Conservation (phyloP, 1,140 invertebrate species). For the Pseudomyrmex cubaensis region DNA sequence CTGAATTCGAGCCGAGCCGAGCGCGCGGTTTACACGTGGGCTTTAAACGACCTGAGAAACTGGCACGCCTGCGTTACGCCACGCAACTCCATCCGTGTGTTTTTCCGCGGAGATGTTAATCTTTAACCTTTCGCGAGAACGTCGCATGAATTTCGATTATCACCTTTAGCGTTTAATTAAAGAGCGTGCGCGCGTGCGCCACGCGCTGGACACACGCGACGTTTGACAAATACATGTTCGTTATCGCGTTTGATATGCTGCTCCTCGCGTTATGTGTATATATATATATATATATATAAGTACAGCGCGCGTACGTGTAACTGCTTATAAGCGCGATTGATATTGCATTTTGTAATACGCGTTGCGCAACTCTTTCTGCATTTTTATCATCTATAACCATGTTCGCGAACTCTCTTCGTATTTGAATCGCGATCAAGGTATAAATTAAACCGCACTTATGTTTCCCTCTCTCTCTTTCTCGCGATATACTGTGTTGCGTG, state of each 20-base stretch:
- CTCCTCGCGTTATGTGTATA: neutral
- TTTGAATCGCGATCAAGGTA: no score
- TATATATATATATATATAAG: no score
- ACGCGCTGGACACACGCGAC: neutral
- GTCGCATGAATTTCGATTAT: conserved; percentile 13
- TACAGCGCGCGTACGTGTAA: neutral
- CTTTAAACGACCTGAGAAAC: conserved; percentile 40
- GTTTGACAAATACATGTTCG: neutral
- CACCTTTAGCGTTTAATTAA: neutral
- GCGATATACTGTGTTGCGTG: neutral
- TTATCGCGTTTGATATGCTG: conserved; percentile 8
- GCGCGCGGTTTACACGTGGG: conserved; percentile 6
- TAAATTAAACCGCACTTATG: no score
- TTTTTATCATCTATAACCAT: no score
- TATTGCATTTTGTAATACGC: neutral
- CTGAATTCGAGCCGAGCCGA: conserved; percentile 24
- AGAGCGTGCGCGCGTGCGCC: neutral
- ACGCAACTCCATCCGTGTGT: neutral
- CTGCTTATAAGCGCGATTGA: neutral
- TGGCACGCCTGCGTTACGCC: neutral
- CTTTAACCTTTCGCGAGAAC: neutral
- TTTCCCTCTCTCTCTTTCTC: no score
- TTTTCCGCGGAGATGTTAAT: conserved; percentile 9
- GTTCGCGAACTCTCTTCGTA: no score
- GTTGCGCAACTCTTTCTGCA: no score